Evolutionary conservation across 2,888 invertebrate species (phyloP), one percentile per base, ranked within the genome.

Genomic region (Lasioglossum lativentre): DNA sequence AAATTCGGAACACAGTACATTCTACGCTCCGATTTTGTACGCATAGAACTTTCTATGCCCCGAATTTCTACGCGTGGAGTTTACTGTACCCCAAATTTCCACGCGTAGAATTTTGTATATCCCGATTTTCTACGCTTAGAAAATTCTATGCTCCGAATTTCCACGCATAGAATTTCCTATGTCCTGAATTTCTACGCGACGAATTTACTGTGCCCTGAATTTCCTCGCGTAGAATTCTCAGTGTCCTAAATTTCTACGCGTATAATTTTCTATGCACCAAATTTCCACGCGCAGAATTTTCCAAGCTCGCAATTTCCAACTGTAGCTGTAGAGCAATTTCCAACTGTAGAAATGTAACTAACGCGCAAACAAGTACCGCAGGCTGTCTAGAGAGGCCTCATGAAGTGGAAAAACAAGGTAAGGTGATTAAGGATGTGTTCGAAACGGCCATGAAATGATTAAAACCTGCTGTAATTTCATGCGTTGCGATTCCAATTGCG

Each of bases 41-140:
- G n/a, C 10, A 8, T 8, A 40, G 56, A n/a, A 27, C 30, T 27
- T n/a, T 23, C 56, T 12, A 47, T 10, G 56, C 10, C 0, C 3
- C n/a, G n/a, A 56, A n/a, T 56, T 56, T 4, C 56, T 5, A 56
- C 56, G 56, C 10, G 10, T 10, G 8, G 63, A 16, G 30, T 10
- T 4, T 0, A 2, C 12, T 0, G 12, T 23, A 6, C 4, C n/a
- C n/a, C 1, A n/a, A n/a, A n/a, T n/a, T 56, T n/a, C n/a, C 10
- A 3, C n/a, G n/a, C 10, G 10, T 10, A n/a, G 8, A n/a, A 30
- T 30, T 1, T 3, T 4, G 4, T 10, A 3, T 10, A n/a, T 2
- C 0, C 4, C 10, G 2, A n/a, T 2, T n/a, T 56, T n/a, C n/a
- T 2, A n/a, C 10, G 56, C 0, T 0, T 56, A n/a, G 12, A 56